These are phyloP conservation scores for Sialia sialis DNA, from an alignment of 2,113 vertebrate genomes.

Conservation along the genomic window DNA sequence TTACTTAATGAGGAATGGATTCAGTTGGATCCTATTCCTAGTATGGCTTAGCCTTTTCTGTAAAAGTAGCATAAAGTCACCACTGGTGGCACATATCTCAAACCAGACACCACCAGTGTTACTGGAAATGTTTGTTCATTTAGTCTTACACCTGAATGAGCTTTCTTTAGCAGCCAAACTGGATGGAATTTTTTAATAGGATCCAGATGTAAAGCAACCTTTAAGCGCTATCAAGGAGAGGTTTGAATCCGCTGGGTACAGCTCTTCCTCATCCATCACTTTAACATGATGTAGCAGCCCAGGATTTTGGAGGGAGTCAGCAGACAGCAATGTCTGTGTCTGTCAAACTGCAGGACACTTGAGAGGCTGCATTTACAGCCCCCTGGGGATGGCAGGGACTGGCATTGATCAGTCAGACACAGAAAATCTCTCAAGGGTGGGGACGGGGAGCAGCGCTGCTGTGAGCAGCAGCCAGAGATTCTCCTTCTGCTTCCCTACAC, in stretches of 20 bases:
- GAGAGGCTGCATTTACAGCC: neutral
- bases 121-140: neutral
- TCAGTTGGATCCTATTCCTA: neutral
- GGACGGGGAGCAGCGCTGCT: accelerated
- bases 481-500: neutral
- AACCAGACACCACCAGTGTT: neutral
- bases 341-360: neutral
- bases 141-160: neutral
- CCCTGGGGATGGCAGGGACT: neutral
- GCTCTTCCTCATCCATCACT: neutral
- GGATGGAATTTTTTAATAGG: neutral
- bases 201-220: neutral
- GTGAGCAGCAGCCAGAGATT: neutral
- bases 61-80: neutral
- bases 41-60: neutral
- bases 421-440: neutral
- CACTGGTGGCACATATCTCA: neutral
- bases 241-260: neutral
- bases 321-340: neutral
- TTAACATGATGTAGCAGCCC: neutral
- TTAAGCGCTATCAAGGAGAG: neutral
- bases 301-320: neutral
- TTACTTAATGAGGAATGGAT: neutral
- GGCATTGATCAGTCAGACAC: neutral
- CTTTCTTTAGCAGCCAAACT: neutral